Conservation (phyloP, 2,797 vertebrate genomes). For the Crocidura indochinensis region DNA sequence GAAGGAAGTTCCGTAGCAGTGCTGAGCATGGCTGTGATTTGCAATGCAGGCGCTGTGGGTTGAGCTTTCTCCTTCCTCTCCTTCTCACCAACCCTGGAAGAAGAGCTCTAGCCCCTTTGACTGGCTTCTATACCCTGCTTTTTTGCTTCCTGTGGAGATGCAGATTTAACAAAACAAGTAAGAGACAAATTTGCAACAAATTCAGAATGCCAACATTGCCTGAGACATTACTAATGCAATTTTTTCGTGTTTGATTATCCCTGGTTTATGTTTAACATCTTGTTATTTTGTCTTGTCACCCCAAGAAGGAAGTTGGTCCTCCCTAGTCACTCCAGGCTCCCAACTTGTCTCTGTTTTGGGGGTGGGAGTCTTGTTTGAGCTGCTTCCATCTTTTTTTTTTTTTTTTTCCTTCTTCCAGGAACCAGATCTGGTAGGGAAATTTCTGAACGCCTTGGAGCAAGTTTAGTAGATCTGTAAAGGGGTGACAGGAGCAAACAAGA, state of each 20-base stretch:
- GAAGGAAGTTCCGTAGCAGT: not conserved
- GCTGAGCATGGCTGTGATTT: too few relatives aligned
- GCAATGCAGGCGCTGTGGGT: not conserved
- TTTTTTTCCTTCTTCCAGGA: not conserved
- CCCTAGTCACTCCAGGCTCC: not conserved
- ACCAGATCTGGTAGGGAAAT: not conserved
- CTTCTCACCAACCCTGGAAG: not conserved
- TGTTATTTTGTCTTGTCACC: not conserved
- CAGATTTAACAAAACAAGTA: not conserved
- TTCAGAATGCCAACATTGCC: not conserved
- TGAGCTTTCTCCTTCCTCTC: too few relatives aligned
- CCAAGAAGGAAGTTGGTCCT: fast-evolving
- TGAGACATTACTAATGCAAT: not conserved
- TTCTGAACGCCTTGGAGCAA: fast-evolving
- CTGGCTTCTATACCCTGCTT: too few relatives aligned
- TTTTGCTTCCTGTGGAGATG: too few relatives aligned
- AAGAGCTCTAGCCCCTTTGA: too few relatives aligned
- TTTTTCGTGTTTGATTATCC: not conserved
- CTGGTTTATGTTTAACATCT: not conserved
- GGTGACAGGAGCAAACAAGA: not conserved
- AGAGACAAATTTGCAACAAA: not conserved
- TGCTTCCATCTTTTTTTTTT: not conserved
- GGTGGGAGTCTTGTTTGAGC: not conserved
- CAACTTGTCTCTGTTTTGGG: fast-evolving
- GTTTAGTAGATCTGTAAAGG: not conserved